phyloP scores from a whole-genome alignment of 2,113 vertebrate genomes.

The Corynorhinus townsendii region DNA sequence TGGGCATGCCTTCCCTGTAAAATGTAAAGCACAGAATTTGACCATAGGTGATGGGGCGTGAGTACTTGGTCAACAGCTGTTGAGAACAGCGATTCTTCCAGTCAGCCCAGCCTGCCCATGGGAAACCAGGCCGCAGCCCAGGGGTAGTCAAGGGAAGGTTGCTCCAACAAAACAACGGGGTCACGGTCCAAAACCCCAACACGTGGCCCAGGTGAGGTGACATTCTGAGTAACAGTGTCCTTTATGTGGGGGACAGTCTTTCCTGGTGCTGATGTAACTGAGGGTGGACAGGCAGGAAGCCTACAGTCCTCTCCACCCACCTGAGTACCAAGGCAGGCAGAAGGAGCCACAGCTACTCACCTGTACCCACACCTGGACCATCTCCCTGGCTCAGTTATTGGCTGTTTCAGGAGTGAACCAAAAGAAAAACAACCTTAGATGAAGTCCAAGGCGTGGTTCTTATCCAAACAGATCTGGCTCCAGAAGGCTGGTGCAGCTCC shows the following conservation, averaged over 20 bases:
- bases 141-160: background rate
- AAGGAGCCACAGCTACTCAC: background rate
- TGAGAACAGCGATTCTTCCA: background rate
- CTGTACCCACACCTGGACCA: background rate
- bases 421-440: background rate
- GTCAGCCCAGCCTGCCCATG: background rate
- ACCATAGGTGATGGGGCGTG: background rate
- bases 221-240: background rate
- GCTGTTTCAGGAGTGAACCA: background rate
- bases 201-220: background rate
- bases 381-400: background rate
- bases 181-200: background rate
- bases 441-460: background rate
- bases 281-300: background rate
- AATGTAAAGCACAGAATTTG: background rate
- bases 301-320: background rate
- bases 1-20: background rate
- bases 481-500: background rate
- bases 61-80: rapidly evolving
- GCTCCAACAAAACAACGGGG: background rate
- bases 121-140: background rate
- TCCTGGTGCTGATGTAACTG: background rate
- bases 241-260: background rate
- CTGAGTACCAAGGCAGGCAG: background rate
- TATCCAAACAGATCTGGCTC: background rate